Percentiles rank a stretch among this genome's conserved stretches.
phyloP scores from a whole-genome alignment of 2,113 vertebrate species.

The Zosterops pallidus region DNA sequence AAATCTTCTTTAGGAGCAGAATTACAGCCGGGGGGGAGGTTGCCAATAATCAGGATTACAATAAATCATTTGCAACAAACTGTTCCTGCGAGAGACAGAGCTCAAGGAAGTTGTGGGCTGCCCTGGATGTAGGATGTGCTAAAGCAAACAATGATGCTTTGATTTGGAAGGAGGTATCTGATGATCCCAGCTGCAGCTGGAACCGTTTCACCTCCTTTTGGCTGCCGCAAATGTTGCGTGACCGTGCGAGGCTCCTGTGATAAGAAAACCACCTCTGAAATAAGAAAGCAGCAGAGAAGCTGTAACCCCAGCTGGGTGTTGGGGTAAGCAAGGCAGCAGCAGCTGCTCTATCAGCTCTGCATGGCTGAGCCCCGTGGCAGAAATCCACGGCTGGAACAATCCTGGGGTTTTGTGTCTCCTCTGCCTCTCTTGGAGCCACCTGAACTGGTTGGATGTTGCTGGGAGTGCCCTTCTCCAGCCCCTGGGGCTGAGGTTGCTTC shows the following conservation, averaged over 20 bases:
- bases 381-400: constrained; percentile 15
- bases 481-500: neutral
- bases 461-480: neutral
- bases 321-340: constrained; percentile 20
- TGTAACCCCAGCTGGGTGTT: constrained; percentile 58
- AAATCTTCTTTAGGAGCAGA: neutral
- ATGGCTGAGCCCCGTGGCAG: constrained; percentile 53
- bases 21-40: neutral
- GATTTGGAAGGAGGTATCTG: constrained; percentile 23
- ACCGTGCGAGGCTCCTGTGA: constrained; percentile 24
- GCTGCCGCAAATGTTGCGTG: constrained; percentile 75
- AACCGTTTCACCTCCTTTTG: constrained; percentile 18
- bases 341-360: constrained; percentile 70
- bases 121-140: neutral
- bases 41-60: neutral
- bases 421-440: neutral
- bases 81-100: neutral
- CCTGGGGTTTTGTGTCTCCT: neutral
- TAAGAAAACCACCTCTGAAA: neutral
- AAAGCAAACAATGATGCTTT: constrained; percentile 56
- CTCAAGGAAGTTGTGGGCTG: neutral
- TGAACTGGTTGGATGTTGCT: neutral
- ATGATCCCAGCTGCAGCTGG: constrained; percentile 43
- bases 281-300: neutral
- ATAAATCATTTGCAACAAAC: neutral